A percentile compares a stretch with the other conserved stretches of the same genome.
Conservation (phyloP, 2,888 invertebrate species). For the Frankliniella fusca region DNA sequence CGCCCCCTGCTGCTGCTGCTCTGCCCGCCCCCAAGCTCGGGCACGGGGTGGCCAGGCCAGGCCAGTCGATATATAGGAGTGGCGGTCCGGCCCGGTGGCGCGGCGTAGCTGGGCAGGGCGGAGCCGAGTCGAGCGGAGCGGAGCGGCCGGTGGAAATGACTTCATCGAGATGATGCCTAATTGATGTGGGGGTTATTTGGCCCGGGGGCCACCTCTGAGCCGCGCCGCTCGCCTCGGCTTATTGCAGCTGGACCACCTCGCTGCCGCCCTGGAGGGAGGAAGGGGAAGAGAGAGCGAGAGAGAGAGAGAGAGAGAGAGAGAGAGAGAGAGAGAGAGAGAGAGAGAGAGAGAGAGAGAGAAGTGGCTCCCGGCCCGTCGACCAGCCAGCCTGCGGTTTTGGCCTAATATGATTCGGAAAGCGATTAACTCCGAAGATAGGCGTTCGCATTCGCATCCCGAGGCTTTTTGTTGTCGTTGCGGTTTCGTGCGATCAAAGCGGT, state of each 20-base stretch:
- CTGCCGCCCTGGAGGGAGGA: not conserved
- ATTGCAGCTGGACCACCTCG: not conserved
- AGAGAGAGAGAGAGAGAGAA: not conserved
- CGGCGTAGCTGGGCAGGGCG: not conserved
- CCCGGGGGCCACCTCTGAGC: not conserved
- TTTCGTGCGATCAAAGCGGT: no score
- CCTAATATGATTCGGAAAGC: no score
- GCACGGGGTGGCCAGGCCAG: no score
- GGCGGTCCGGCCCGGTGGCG: not conserved
- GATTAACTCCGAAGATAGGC: no score
- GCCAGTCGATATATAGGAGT: not conserved
- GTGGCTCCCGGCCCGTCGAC: not conserved
- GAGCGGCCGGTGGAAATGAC: conserved; percentile 9
- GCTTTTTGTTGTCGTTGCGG: no score
- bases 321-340: not conserved
- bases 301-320: not conserved
- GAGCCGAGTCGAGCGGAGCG: not conserved
- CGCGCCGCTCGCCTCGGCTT: not conserved
- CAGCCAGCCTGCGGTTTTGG: no score
- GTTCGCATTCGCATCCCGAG: no score
- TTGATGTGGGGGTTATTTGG: conserved; percentile 20
- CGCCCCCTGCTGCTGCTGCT: not conserved
- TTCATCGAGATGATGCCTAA: conserved; percentile 22
- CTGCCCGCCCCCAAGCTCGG: no score
- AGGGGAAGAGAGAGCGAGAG: no score